Evolutionary conservation across 2,888 invertebrate genomes (phyloP).

Genomic region (Habrosyne pyritoides): DNA sequence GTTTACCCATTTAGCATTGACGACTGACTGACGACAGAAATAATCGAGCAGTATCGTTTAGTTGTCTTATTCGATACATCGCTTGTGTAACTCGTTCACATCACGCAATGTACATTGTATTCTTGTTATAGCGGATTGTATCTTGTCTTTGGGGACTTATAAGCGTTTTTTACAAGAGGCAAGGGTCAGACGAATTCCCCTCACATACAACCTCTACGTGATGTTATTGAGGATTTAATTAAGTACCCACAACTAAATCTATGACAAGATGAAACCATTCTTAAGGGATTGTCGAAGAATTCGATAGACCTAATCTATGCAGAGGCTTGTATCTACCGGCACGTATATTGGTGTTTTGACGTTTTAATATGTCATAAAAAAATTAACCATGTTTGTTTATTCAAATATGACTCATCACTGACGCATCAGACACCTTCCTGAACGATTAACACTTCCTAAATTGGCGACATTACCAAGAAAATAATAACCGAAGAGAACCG

Average conservation of each 20-base stretch:
- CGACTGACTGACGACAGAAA: constrained; percentile 15
- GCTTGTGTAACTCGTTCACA: neutral
- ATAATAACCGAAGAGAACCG: constrained; percentile 12
- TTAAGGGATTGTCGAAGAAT: constrained; percentile 32
- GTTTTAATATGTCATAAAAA: no score
- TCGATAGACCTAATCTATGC: neutral
- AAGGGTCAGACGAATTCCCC: constrained; percentile 48
- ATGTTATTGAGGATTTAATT: constrained; percentile 68
- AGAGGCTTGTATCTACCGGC: neutral
- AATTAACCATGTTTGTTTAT: no score
- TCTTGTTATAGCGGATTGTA: constrained; percentile 8
- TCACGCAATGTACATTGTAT: constrained; percentile 2
- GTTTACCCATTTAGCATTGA: constrained; percentile 42
- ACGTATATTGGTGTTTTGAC: no score
- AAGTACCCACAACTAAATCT: constrained; percentile 39
- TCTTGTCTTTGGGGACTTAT: constrained; percentile 11
- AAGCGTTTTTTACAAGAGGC: constrained; percentile 14
- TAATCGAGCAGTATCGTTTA: constrained; percentile 31
- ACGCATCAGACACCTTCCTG: neutral
- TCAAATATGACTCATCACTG: neutral
- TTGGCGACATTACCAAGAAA: neutral
- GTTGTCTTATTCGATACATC: constrained; percentile 11
- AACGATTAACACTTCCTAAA: neutral
- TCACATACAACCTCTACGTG: constrained; percentile 59
- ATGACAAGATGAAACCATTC: constrained; percentile 41